These are phyloP conservation scores for Dallia pectoralis DNA, from an alignment of 2,797 vertebrate genomes.

Conservation along the genomic window DNA sequence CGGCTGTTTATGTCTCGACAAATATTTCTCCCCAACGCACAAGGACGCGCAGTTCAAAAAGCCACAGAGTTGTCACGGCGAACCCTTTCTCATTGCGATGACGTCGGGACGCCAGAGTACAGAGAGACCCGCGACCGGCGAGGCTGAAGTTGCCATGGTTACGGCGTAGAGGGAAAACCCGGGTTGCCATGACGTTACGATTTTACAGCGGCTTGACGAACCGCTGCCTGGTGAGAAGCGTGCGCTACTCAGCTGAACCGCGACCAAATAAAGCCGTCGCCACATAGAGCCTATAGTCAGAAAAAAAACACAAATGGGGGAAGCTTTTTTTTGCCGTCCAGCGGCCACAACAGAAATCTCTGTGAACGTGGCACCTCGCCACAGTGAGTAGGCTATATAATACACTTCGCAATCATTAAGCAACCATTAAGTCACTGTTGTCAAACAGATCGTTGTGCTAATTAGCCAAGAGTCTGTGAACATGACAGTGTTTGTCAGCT, in stretches of 20 bases:
- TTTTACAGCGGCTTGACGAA: slow-evolving; percentile 59
- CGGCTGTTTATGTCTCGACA: background rate
- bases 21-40: background rate
- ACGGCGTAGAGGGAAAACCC: slow-evolving; percentile 51
- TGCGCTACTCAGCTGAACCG: slow-evolving; percentile 41
- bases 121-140: slow-evolving; percentile 43
- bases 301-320: no score
- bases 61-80: background rate
- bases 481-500: background rate
- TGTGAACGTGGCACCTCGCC: no score
- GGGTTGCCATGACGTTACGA: slow-evolving; percentile 29
- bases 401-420: slow-evolving; percentile 22
- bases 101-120: slow-evolving; percentile 19
- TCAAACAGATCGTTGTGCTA: background rate
- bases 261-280: slow-evolving; percentile 18
- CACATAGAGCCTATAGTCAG: no score
- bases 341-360: no score
- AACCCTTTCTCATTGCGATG: background rate
- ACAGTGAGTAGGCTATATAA: background rate
- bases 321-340: no score
- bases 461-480: background rate
- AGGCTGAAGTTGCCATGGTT: slow-evolving; percentile 67
- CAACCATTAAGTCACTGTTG: slow-evolving; percentile 2
- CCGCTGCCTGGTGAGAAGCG: slow-evolving; percentile 61
- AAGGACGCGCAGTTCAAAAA: background rate